Percentiles rank a stretch among this genome's conserved stretches.
phyloP scores from a whole-genome alignment of 2,113 vertebrate genomes.

The Uropsilus gracilis region DNA sequence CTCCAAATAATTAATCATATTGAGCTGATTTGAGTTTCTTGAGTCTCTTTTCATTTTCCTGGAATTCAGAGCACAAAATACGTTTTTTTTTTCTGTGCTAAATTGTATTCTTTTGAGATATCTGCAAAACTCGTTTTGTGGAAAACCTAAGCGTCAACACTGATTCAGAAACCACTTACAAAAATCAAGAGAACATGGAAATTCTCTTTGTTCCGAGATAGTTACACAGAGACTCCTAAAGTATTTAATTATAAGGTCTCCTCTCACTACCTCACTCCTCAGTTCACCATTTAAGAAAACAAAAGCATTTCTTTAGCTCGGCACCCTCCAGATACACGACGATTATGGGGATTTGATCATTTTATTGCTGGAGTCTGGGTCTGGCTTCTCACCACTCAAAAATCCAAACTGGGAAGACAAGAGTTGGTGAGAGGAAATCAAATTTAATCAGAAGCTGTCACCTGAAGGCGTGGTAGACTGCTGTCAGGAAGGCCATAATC shows the following conservation, averaged over 20 bases:
- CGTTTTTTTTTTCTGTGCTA: background rate
- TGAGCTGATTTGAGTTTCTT: background rate
- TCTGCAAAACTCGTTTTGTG: background rate
- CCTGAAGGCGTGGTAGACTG: too few relatives aligned
- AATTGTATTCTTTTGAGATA: background rate
- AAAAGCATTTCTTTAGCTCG: background rate
- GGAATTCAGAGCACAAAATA: background rate
- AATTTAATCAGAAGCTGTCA: too few relatives aligned
- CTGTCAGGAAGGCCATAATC: too few relatives aligned
- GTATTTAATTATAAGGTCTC: background rate
- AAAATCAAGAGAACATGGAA: background rate
- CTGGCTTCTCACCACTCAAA: too few relatives aligned
- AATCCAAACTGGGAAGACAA: too few relatives aligned
- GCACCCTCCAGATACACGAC: background rate
- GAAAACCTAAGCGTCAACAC: background rate
- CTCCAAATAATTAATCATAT: background rate
- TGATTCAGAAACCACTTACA: background rate
- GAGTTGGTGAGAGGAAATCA: too few relatives aligned
- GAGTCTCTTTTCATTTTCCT: background rate
- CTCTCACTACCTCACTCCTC: background rate
- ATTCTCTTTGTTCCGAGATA: background rate
- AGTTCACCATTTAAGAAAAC: background rate
- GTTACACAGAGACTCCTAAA: too few relatives aligned
- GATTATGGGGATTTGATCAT: background rate
- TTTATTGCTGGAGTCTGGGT: too few relatives aligned